phyloP scores from a whole-genome alignment of 2,888 invertebrate species.

The Stratiomys singularior region DNA sequence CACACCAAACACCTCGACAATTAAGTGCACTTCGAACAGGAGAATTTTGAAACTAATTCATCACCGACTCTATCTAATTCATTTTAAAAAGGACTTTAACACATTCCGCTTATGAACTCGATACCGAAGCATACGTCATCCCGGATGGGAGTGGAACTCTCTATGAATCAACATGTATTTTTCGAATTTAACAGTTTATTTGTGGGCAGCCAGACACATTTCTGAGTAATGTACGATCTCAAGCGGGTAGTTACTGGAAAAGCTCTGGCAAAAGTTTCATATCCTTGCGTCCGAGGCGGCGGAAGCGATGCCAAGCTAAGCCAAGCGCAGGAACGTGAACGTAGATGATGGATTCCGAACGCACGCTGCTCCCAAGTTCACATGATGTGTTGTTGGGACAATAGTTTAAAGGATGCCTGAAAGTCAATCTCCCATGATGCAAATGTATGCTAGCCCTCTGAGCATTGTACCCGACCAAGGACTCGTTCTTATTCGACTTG shows the following conservation, averaged over 20 bases:
- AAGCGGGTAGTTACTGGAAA: not conserved
- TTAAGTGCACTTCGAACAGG: not conserved
- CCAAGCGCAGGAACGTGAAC: not conserved
- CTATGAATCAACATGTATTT: constrained; percentile 10
- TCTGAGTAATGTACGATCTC: not conserved
- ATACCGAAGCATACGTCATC: not conserved
- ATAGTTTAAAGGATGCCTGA: constrained; percentile 3
- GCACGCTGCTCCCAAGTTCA: not conserved
- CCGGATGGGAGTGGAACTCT: not conserved
- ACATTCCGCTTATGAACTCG: not conserved
- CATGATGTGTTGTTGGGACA: not conserved
- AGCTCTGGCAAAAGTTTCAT: constrained; percentile 11
- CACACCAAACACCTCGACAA: not conserved
- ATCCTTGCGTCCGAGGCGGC: not conserved
- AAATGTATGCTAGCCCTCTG: not conserved
- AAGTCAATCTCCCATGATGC: not conserved
- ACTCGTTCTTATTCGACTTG: not conserved
- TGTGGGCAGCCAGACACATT: not conserved
- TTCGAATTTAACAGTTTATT: constrained; percentile 5
- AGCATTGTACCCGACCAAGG: not conserved
- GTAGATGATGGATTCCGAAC: not conserved
- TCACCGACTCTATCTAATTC: not conserved
- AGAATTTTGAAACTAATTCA: not conserved
- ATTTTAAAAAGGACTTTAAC: not conserved
- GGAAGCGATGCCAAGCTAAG: not conserved